Conservation (phyloP, 2,888 invertebrate genomes). For the Pristionchus maxplancki region DNA sequence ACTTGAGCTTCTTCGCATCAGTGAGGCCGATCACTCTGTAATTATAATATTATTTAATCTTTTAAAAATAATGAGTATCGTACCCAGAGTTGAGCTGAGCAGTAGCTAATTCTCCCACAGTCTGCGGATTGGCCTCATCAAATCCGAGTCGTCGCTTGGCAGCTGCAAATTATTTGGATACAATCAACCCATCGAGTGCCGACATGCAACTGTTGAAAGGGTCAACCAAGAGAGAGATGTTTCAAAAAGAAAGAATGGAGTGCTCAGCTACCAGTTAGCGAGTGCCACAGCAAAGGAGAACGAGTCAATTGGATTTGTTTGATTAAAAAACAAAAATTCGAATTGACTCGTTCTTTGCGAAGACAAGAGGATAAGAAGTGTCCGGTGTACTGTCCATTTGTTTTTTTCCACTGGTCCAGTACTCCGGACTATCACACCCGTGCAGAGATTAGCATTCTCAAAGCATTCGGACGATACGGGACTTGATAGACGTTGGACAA, state of each 20-base stretch:
- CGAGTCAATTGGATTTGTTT: not conserved
- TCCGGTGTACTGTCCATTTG: not conserved
- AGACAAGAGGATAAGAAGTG: not conserved
- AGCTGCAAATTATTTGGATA: slow-evolving; percentile 9
- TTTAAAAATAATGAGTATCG: not conserved
- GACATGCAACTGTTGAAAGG: not conserved
- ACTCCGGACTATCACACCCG: not conserved
- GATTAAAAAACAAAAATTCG: too few relatives aligned
- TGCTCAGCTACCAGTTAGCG: not conserved
- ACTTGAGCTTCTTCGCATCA: slow-evolving; percentile 38
- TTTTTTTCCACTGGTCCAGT: not conserved
- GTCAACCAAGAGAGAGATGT: slow-evolving; percentile 4
- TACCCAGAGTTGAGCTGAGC: slow-evolving; percentile 22
- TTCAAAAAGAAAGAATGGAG: not conserved
- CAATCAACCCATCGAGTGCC: not conserved
- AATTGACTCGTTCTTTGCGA: not conserved
- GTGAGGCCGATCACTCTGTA: not conserved
- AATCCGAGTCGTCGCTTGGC: slow-evolving; percentile 47
- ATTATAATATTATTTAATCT: not conserved
- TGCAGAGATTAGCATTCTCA: not conserved
- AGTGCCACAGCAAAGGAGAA: not conserved
- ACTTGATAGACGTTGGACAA: not conserved
- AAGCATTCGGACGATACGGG: not conserved
- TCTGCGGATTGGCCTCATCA: slow-evolving; percentile 42
- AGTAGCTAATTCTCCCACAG: slow-evolving; percentile 40